Evolutionary conservation across 2,797 vertebrate species (phyloP), one percentile per base, ranked within the genome.

Genomic region (Fistularia tabacaria): DNA sequence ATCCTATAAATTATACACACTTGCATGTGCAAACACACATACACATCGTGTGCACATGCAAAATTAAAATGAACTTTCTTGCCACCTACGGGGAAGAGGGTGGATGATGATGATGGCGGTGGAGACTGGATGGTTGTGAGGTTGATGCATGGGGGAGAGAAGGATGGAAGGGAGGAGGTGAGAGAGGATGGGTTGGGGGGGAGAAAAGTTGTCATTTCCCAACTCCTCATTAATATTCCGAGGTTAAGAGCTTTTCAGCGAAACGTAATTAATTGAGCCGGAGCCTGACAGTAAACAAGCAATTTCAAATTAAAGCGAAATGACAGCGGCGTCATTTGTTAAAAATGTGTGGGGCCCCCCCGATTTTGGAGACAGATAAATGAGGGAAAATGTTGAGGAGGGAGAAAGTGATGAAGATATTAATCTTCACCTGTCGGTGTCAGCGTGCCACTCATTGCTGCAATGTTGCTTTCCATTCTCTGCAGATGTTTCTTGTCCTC

Each of bases 251-350:
- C 94, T 96, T 98, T 98, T 98, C 95, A 95, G 94, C 94, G 94
- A 98, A 98, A 98, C 94, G 94, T 98, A 98, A 98, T 98, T 99
- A 98, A 98, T 98, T 97, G 96, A 97, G 95, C 93, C 94, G 90
- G 93, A 91, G 93, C 94, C 86, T 95, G 96, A 98, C 94, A 97
- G 96, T 98, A 99, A 98, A 99, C 95, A 99, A 98, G 95, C 95
- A 97, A 98, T 98, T 99, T 98, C 95, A 98, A 97, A 98, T 98
- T 98, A 98, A 98, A 97, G 94, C 91, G 90, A 98, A 98, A 98
- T 98, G 95, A 99, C 94, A 96, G 96, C 93, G 80, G 91, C 93
- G 93, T 98, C 95, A 96, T 98, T 98, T 98, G 95, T 96, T 96
- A 92, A 97, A 95, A 97, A 94, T 61, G 81, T 78, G 91, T 92